A percentile compares a stretch with the other conserved stretches of the same genome.
Conservation (phyloP, 2,113 vertebrate species). For the Heloderma charlesbogerti region DNA sequence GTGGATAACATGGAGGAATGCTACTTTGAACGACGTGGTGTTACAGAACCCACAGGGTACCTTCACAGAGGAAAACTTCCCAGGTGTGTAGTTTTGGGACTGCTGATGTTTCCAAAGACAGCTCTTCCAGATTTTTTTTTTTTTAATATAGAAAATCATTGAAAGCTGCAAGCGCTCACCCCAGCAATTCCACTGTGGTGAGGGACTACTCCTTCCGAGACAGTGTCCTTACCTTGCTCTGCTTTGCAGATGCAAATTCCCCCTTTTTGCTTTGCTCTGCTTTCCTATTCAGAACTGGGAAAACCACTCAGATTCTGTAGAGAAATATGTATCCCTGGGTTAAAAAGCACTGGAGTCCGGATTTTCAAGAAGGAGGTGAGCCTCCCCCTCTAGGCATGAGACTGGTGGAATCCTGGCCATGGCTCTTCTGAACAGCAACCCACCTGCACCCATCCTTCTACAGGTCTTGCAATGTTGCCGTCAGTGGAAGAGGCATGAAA, state of each 20-base stretch:
- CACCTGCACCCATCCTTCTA: conserved; percentile 61
- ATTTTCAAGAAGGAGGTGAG: neutral
- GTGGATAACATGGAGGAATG: neutral
- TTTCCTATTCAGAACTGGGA: conserved; percentile 54
- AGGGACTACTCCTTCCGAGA: conserved; percentile 16
- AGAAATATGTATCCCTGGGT: neutral
- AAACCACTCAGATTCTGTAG: conserved; percentile 55
- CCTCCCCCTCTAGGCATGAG: neutral
- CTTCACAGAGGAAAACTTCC: conserved; percentile 13
- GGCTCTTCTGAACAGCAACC: neutral
- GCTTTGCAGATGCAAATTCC: conserved; percentile 45
- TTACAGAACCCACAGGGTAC: neutral
- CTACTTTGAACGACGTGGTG: neutral
- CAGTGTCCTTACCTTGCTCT: conserved; percentile 62
- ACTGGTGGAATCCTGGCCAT: neutral
- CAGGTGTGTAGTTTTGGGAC: neutral
- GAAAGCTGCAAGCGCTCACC: neutral
- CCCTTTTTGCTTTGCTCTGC: conserved; percentile 9
- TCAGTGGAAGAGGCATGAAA: conserved; percentile 64
- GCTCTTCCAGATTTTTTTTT: neutral
- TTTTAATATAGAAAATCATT: too few relatives aligned
- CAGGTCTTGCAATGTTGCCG: conserved; percentile 34
- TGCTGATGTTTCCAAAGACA: rapidly evolving
- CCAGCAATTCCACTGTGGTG: neutral
- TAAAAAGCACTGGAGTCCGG: conserved; percentile 38